Conservation (phyloP, 2,113 vertebrate species). For the Limnothrissa miodon region DNA sequence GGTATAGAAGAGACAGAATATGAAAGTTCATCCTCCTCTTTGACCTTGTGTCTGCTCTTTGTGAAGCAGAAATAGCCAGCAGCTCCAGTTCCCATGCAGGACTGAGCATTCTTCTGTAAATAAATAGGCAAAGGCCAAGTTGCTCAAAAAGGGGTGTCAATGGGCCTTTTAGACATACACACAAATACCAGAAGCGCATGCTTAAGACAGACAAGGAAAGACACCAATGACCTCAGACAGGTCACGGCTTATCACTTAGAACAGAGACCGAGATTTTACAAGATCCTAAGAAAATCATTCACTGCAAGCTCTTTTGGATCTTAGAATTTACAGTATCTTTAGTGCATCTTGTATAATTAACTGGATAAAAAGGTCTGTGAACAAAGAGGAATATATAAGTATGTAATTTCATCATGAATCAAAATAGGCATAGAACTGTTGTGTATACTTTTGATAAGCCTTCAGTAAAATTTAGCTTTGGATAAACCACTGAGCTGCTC, state of each 20-base stretch:
- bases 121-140: not conserved
- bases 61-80: not conserved
- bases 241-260: no score
- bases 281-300: no score
- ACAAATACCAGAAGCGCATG: not conserved
- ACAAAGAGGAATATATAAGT: no score
- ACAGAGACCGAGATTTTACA: no score
- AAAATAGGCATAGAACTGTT: no score
- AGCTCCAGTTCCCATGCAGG: not conserved
- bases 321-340: no score
- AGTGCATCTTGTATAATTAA: no score
- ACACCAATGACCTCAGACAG: not conserved
- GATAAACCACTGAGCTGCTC: not conserved
- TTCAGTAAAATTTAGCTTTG: not conserved
- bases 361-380: no score
- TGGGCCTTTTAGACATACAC: not conserved
- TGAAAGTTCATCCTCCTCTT: not conserved
- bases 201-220: not conserved
- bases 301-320: no score
- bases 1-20: not conserved
- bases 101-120: not conserved
- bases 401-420: no score
- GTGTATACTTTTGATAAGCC: no score
- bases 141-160: not conserved
- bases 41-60: not conserved